Conservation (phyloP, 2,113 vertebrate genomes). For the Nesoenas mayeri region DNA sequence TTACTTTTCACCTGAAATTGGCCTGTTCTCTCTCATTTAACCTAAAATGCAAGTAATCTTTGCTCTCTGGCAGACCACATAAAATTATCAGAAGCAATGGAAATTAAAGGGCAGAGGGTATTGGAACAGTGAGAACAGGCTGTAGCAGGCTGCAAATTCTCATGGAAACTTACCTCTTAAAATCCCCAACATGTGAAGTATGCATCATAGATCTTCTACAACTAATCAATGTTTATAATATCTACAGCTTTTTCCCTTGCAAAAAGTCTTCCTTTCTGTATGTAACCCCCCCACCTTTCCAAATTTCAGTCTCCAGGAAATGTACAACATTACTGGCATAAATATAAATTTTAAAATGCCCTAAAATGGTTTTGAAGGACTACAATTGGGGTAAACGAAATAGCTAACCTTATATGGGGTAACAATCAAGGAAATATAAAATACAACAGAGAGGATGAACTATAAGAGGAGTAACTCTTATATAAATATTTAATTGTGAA, state of each 20-base stretch:
- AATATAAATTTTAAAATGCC: not conserved
- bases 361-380: not conserved
- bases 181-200: not conserved
- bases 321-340: not conserved
- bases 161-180: not conserved
- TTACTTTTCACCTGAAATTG: not conserved
- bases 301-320: not conserved
- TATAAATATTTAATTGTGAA: not conserved
- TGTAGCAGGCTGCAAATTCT: not conserved
- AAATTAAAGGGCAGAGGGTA: conserved; percentile 10
- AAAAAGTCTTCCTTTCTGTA: not conserved
- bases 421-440: not conserved
- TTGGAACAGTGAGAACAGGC: not conserved
- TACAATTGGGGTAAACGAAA: not conserved
- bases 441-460: not conserved
- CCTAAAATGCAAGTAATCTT: conserved; percentile 1
- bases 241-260: not conserved
- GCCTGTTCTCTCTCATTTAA: not conserved
- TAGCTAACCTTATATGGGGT: not conserved
- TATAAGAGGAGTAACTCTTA: not conserved
- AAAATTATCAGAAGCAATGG: not conserved
- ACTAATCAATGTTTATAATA: not conserved
- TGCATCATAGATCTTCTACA: not conserved
- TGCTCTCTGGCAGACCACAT: not conserved
- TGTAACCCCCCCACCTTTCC: accelerated